These are phyloP conservation scores for Onychomys arenicola DNA, from an alignment of 2,797 vertebrate species.

Conservation along the genomic window DNA sequence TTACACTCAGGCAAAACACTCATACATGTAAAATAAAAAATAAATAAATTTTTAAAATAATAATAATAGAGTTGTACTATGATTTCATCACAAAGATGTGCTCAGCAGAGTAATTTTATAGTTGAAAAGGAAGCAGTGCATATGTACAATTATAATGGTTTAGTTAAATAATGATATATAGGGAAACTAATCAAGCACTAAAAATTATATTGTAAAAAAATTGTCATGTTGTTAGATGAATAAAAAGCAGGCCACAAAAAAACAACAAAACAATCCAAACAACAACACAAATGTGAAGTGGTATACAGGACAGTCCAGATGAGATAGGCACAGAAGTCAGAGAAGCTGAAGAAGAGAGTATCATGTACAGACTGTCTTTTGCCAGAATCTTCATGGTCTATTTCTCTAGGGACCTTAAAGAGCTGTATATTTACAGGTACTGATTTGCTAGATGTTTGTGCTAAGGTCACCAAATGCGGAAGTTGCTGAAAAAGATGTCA, in stretches of 20 bases:
- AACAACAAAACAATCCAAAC: not conserved
- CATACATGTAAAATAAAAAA: not conserved
- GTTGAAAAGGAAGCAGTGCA: not conserved
- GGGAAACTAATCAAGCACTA: not conserved
- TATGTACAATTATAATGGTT: not conserved
- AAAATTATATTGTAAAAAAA: not conserved
- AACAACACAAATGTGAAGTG: not conserved
- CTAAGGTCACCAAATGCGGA: not conserved
- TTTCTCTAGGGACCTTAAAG: not conserved
- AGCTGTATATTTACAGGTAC: not conserved
- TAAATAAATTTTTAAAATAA: not conserved
- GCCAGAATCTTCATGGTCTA: not conserved
- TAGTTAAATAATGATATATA: not conserved
- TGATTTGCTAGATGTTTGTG: not conserved
- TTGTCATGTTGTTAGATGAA: not conserved
- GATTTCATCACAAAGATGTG: conserved; percentile 52
- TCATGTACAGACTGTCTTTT: not conserved
- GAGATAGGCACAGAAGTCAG: not conserved
- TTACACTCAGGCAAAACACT: not conserved
- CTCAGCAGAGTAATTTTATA: not conserved
- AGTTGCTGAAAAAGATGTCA: not conserved
- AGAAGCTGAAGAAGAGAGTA: not conserved
- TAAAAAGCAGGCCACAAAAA: not conserved
- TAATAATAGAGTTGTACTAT: not conserved
- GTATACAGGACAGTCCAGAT: not conserved